These are phyloP conservation scores for Aleiodes leptofemur DNA, from an alignment of 2,888 invertebrate species.

Conservation along the genomic window DNA sequence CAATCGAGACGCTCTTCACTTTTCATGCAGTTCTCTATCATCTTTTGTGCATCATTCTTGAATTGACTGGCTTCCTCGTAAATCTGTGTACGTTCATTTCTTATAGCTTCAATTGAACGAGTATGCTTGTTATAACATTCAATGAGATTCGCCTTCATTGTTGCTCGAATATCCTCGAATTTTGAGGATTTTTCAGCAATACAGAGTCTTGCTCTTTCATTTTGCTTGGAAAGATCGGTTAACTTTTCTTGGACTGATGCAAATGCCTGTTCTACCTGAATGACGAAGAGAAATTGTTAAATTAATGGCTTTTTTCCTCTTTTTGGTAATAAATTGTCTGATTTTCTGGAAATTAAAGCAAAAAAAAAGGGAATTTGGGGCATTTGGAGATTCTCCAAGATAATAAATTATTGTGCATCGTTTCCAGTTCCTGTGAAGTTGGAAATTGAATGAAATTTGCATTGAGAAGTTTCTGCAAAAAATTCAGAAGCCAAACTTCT, in stretches of 20 bases:
- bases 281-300: not conserved
- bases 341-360: no score
- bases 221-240: conserved; percentile 52
- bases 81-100: conserved; percentile 54
- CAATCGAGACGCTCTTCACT: conserved; percentile 51
- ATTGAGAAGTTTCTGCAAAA: no score
- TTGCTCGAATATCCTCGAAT: conserved; percentile 45
- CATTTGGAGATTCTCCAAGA: no score
- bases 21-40: conserved; percentile 53
- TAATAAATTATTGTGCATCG: no score
- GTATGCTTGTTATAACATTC: conserved; percentile 59
- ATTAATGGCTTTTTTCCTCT: not conserved
- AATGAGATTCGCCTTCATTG: conserved; percentile 55
- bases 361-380: no score
- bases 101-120: conserved; percentile 51
- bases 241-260: conserved; percentile 49
- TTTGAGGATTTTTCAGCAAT: conserved; percentile 52
- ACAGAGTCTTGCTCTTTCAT: conserved; percentile 53
- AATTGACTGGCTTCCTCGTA: conserved; percentile 58
- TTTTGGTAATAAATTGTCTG: not conserved
- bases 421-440: no score
- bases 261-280: conserved; percentile 51
- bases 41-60: conserved; percentile 55
- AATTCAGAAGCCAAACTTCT: no score
- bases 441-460: no score